Percentiles rank a stretch among this genome's conserved stretches.
These are phyloP conservation scores for Apodemus speciosus DNA, from an alignment of 2,113 vertebrate species.

Conservation along the genomic window DNA sequence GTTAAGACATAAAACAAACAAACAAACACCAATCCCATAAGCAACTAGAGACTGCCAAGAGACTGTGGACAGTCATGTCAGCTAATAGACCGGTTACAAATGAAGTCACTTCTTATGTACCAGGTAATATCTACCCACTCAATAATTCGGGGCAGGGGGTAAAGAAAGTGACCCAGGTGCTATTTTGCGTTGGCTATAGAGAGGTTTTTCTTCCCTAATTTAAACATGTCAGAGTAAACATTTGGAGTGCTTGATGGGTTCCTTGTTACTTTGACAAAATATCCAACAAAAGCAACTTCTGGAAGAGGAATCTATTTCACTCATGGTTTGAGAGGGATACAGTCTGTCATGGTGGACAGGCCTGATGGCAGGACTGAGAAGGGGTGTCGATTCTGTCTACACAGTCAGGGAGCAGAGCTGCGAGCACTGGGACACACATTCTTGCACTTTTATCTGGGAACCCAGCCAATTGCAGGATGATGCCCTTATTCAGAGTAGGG, in stretches of 20 bases:
- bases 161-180: neutral
- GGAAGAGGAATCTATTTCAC: neutral
- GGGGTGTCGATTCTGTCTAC: neutral
- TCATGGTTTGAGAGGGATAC: neutral
- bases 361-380: neutral
- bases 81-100: neutral
- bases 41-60: neutral
- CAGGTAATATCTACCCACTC: neutral
- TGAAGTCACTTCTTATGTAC: neutral
- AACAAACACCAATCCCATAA: neutral
- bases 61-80: neutral
- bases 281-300: neutral
- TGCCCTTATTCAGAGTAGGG: neutral
- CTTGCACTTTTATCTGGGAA: neutral
- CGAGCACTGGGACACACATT: fast-evolving
- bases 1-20: neutral
- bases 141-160: neutral
- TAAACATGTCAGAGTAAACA: neutral
- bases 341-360: neutral
- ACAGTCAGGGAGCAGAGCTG: too few species aligned
- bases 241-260: neutral
- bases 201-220: constrained; percentile 5
- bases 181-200: neutral
- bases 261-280: too few species aligned
- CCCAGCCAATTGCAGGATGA: neutral